Evolutionary conservation across 2,888 invertebrate genomes (phyloP).

Genomic region (Rhagonycha fulva): DNA sequence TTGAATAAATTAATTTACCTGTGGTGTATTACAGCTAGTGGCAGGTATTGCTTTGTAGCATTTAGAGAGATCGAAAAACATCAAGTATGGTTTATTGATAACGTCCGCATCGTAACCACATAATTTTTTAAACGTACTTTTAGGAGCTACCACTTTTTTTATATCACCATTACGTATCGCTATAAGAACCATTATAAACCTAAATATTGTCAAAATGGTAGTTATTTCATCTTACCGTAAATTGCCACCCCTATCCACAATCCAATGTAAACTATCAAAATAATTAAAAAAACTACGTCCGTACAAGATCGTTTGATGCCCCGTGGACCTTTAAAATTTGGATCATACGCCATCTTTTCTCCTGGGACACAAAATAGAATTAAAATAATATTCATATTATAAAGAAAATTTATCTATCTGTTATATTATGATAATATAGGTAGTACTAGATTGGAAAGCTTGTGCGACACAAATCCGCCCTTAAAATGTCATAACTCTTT

Average conservation of each 20-base stretch:
- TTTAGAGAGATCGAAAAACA: constrained; percentile 83
- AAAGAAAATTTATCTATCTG: too few relatives aligned
- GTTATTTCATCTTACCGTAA: constrained; percentile 65
- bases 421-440: too few relatives aligned
- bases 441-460: too few relatives aligned
- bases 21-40: constrained; percentile 79
- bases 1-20: constrained; percentile 58
- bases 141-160: constrained; percentile 73
- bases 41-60: constrained; percentile 77
- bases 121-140: constrained; percentile 76
- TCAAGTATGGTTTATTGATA: constrained; percentile 68
- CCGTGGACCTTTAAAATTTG: constrained; percentile 78
- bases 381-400: too few relatives aligned
- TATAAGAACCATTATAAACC: constrained; percentile 50
- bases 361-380: constrained; percentile 61
- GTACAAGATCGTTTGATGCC: constrained; percentile 85
- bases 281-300: constrained; percentile 81
- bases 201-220: background rate
- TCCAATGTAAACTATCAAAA: constrained; percentile 78
- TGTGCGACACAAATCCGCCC: too few relatives aligned
- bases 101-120: constrained; percentile 78
- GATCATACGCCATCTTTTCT: constrained; percentile 73
- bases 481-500: too few relatives aligned
- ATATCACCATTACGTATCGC: constrained; percentile 77
- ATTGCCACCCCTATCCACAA: constrained; percentile 80